Conservation (phyloP, 2,797 vertebrate genomes). For the Monodelphis domestica region DNA sequence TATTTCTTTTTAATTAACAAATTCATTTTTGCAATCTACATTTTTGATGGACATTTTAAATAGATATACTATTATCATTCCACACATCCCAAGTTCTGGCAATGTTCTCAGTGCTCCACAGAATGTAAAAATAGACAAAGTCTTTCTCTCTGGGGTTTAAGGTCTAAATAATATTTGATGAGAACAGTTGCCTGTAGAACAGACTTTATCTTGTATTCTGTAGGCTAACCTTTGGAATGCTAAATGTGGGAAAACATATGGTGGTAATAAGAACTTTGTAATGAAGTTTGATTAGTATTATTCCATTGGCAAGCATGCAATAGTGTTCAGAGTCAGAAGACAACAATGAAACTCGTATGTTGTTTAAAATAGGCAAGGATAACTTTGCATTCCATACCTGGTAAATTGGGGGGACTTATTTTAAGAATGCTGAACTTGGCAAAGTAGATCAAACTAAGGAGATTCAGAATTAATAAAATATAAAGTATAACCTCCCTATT, state of each 20-base stretch:
- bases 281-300: not conserved
- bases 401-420: not conserved
- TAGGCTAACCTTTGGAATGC: not conserved
- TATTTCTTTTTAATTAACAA: slow-evolving; percentile 49
- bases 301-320: not conserved
- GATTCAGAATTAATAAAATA: not conserved
- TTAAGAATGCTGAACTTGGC: not conserved
- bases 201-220: not conserved
- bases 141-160: slow-evolving; percentile 14
- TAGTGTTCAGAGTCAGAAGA: not conserved
- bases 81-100: slow-evolving; percentile 28
- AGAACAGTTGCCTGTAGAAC: slow-evolving; percentile 21
- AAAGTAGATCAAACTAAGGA: not conserved
- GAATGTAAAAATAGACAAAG: slow-evolving; percentile 8
- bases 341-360: not conserved
- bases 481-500: not conserved
- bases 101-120: slow-evolving; percentile 47
- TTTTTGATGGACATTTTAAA: not conserved
- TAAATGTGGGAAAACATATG: not conserved
- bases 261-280: not conserved
- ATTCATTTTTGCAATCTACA: not conserved
- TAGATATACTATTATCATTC: slow-evolving; percentile 31
- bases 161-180: not conserved
- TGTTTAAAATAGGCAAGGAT: not conserved
- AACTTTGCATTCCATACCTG: not conserved